Evolutionary conservation across 2,888 invertebrate species (phyloP).

Genomic region (Phragmatobia fuliginosa): DNA sequence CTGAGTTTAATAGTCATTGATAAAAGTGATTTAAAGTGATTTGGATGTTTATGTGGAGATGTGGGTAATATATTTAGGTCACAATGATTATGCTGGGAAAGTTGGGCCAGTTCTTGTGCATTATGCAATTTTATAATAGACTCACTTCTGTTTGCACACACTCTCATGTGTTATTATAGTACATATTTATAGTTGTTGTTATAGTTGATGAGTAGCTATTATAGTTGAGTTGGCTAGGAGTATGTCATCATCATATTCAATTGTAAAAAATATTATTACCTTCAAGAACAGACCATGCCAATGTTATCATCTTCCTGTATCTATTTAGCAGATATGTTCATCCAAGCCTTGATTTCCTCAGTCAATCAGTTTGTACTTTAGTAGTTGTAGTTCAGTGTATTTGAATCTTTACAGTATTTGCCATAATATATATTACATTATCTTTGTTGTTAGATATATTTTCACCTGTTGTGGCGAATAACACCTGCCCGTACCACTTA

Average conservation of each 20-base stretch:
- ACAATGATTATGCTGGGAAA: not conserved
- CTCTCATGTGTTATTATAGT: too few relatives aligned
- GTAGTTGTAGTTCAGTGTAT: not conserved
- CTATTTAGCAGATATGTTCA: not conserved
- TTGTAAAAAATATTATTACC: too few relatives aligned
- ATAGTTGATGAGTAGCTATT: too few relatives aligned
- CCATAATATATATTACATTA: not conserved
- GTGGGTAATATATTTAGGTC: not conserved
- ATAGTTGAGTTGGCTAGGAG: too few relatives aligned
- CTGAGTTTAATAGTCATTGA: conserved; percentile 19
- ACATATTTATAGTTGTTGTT: too few relatives aligned
- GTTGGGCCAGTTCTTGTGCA: too few relatives aligned
- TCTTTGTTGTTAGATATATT: not conserved
- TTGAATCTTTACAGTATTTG: conserved; percentile 13
- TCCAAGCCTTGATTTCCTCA: not conserved
- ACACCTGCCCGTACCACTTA: not conserved
- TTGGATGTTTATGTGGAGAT: conserved; percentile 25
- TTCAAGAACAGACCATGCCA: not conserved
- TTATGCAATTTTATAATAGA: too few relatives aligned
- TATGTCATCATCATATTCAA: too few relatives aligned
- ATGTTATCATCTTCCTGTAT: not conserved
- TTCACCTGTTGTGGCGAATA: not conserved
- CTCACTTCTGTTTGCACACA: too few relatives aligned
- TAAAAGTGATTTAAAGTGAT: conserved; percentile 34
- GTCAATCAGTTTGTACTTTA: not conserved